Evolutionary conservation across 2,888 invertebrate species (phyloP).

Genomic region (Holacanthella duospinosa): DNA sequence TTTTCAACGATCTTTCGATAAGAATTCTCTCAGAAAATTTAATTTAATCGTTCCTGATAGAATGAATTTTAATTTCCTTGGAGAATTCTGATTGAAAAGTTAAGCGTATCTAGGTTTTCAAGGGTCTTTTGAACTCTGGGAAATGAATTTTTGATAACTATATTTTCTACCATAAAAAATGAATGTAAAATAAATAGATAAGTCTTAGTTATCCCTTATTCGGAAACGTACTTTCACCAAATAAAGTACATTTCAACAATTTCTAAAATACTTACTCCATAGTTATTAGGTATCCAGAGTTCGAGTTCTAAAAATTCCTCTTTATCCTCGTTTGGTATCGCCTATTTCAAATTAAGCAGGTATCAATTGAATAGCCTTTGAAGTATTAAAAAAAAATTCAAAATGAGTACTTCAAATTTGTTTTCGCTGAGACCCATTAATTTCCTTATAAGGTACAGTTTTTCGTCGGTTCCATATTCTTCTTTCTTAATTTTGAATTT

Average conservation of each 20-base stretch:
- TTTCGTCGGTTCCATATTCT: conserved; percentile 71
- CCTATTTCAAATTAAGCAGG: conserved; percentile 37
- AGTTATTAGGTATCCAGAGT: conserved; percentile 74
- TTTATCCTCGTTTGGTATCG: conserved; percentile 61
- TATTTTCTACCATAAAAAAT: too few relatives aligned
- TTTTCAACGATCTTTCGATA: too few relatives aligned
- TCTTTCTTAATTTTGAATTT: conserved; percentile 62
- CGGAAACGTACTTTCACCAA: background rate
- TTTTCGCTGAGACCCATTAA: conserved; percentile 51
- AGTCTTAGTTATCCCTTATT: too few relatives aligned
- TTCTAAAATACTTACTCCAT: conserved; percentile 42
- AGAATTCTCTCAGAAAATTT: too few relatives aligned
- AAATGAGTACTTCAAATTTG: conserved; percentile 46
- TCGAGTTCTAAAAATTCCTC: conserved; percentile 62
- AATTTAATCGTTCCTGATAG: too few relatives aligned
- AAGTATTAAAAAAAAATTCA: background rate
- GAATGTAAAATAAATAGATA: too few relatives aligned
- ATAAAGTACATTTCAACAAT: background rate
- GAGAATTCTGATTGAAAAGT: too few relatives aligned
- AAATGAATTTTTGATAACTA: too few relatives aligned
- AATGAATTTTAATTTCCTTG: too few relatives aligned
- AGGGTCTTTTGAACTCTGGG: too few relatives aligned
- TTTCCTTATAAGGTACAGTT: conserved; percentile 70
- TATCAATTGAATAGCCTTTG: too few relatives aligned
- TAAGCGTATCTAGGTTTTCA: too few relatives aligned